Conservation (phyloP, 1,140 invertebrate species). For the Watersipora subatra region DNA sequence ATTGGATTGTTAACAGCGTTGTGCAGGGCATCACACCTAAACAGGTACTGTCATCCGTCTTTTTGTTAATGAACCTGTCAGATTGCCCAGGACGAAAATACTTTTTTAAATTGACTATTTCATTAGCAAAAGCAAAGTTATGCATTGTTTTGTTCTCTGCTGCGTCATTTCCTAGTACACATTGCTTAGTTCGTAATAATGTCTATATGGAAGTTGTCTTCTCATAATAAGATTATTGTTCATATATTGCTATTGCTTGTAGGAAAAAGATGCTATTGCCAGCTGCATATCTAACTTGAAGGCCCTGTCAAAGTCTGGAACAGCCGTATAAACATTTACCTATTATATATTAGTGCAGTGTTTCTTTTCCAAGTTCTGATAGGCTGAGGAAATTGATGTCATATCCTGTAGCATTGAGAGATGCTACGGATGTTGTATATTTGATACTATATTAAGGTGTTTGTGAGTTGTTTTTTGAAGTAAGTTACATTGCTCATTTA, state of each 20-base stretch:
- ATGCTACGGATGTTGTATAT: too few species aligned
- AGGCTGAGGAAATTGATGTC: too few species aligned
- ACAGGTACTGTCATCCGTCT: conserved; percentile 44
- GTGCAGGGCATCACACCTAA: conserved; percentile 73
- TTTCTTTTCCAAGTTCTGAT: too few species aligned
- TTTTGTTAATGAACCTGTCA: background rate
- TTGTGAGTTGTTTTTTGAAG: too few species aligned
- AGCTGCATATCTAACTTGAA: conserved; percentile 79
- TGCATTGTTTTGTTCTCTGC: background rate
- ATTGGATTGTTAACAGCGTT: conserved; percentile 77
- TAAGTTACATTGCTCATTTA: too few species aligned
- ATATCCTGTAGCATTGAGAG: too few species aligned
- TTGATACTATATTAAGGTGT: too few species aligned
- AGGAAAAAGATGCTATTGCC: conserved; percentile 71
- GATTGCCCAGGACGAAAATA: too few species aligned
- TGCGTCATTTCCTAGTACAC: background rate
- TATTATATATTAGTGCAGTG: too few species aligned
- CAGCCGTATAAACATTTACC: too few species aligned
- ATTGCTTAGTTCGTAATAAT: background rate
- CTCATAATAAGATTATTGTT: background rate
- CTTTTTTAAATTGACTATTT: background rate
- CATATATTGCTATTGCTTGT: too few species aligned
- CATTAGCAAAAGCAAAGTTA: background rate
- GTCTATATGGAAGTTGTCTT: background rate
- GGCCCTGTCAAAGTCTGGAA: conserved; percentile 45